Percentiles rank a stretch among this genome's conserved stretches.
Evolutionary conservation across 2,113 vertebrate species (phyloP).

Genomic region (Pelusios castaneus): DNA sequence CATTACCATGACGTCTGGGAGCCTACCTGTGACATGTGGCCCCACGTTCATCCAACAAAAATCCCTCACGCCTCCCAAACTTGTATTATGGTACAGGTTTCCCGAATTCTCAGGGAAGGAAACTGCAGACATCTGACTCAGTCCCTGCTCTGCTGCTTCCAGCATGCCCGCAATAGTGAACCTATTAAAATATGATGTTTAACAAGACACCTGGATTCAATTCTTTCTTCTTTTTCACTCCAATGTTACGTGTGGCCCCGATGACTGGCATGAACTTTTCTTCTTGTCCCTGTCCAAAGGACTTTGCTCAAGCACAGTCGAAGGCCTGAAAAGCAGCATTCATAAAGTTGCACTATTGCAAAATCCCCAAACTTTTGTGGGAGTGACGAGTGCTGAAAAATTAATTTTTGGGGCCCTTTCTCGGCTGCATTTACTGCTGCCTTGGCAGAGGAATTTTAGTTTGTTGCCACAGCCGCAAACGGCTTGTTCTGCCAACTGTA

Average conservation of each 20-base stretch:
- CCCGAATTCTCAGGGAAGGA: neutral
- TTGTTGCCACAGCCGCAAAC: conserved; percentile 64
- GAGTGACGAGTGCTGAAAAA: conserved; percentile 46
- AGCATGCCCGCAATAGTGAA: neutral
- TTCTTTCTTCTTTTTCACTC: neutral
- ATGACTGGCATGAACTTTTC: neutral
- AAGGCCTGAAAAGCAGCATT: neutral
- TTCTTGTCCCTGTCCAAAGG: fast-evolving
- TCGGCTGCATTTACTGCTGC: conserved; percentile 35
- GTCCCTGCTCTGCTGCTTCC: neutral
- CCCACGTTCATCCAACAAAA: neutral
- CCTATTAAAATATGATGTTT: neutral
- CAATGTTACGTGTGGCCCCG: neutral
- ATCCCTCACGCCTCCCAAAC: neutral
- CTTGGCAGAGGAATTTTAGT: conserved; percentile 66
- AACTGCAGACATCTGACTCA: neutral
- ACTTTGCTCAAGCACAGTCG: fast-evolving
- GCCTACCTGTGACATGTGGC: neutral
- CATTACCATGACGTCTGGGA: neutral
- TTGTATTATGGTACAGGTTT: neutral
- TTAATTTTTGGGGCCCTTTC: conserved; percentile 48
- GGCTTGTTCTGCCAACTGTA: conserved; percentile 71
- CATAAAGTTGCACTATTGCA: neutral
- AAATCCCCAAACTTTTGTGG: conserved; percentile 2
- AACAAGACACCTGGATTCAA: neutral